Base-by-base conservation (phyloP, 2,888 invertebrate genomes). In the Liodrosophila aerea region DNA sequence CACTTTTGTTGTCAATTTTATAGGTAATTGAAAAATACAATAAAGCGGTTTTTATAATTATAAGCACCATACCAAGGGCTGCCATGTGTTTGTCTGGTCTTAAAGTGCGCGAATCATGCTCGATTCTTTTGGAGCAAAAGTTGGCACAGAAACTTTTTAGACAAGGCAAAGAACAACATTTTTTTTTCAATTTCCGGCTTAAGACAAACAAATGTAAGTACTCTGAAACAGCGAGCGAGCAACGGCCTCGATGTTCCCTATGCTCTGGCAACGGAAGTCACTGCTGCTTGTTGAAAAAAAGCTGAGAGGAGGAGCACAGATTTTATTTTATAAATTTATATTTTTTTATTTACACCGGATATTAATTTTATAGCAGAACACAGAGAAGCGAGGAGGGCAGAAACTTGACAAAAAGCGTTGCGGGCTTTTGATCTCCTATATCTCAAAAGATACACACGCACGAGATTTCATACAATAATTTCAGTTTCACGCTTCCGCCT, bases 1-100 rank as follows among this genome's bases (percentile, higher is more conserved):
- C 5, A 63, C 73, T 75, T 85, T 85, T 83, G 85, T 82, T 82
- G 81, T 85, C 80, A 83, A 82, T 83, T 82, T 83, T 68, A 83
- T 85, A 85, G 83, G 81, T 83, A 82, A 82, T 82, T 82, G 85
- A 82, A 82, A 85, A 82, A 76, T 78, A 85, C 83, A 85, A 85
- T 85, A 76, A 78, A 74, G 82, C 76, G 76, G 74, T 80, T 80
- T 69, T 85, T 64, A 70, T 80, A 85, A 83, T 76, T 76, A 83
- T 73, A 62, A 67, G 37, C 62, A 7, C 8, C 29, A 1, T 4
- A 29, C 1, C 29, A 9, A 9, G 44, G 30, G 39, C n/a, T n/a
- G n/a, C n/a, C n/a, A n/a, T n/a, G n/a, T n/a, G n/a, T n/a, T n/a
- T n/a, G n/a, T n/a, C 7, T 13, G 15, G 13, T 36, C 46, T 70